phyloP scores from a whole-genome alignment of 2,797 vertebrate genomes.

The Tolypeutes matacus region DNA sequence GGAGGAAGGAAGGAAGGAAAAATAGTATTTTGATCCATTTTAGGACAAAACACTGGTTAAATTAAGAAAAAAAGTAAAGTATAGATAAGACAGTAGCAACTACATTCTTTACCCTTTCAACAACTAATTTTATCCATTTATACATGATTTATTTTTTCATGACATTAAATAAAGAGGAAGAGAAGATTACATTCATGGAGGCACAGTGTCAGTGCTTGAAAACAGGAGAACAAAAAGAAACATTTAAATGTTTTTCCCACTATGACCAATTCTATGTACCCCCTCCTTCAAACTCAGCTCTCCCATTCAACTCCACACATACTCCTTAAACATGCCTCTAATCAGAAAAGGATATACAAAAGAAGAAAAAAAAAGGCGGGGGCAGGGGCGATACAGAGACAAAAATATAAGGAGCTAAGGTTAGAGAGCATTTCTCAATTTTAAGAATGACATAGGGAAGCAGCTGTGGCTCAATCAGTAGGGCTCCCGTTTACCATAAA shows the following conservation, averaged over 20 bases:
- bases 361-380: neutral
- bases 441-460: slow-evolving; percentile 39
- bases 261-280: neutral
- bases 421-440: neutral
- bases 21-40: neutral
- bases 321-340: neutral
- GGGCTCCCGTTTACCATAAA: no score
- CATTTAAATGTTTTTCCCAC: neutral
- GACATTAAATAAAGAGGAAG: neutral
- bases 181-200: neutral
- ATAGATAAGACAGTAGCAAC: neutral
- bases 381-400: neutral
- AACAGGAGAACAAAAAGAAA: neutral
- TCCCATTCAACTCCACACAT: neutral
- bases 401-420: neutral
- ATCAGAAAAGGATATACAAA: neutral
- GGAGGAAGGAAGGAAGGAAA: neutral
- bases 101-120: neutral
- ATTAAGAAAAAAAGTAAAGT: neutral
- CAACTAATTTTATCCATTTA: neutral
- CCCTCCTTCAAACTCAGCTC: slow-evolving; percentile 27
- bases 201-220: neutral
- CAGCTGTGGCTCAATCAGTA: no score
- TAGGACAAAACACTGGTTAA: slow-evolving; percentile 37
- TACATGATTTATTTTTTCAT: neutral